Conservation (phyloP, 2,113 vertebrate genomes). For the Macrotis lagotis region DNA sequence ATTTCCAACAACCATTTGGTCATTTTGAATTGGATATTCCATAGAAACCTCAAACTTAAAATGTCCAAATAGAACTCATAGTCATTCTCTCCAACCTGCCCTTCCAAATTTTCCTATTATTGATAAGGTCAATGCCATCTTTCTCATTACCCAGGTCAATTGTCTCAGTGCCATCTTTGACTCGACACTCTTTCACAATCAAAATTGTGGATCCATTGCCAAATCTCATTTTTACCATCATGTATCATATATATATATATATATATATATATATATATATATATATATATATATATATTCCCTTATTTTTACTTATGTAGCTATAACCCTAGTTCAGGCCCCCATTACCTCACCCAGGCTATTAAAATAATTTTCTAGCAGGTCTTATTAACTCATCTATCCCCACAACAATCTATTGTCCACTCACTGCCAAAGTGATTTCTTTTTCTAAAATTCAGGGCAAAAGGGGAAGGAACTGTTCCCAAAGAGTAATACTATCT, state of each 20-base stretch:
- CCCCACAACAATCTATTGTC: not conserved
- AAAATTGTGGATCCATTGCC: too few species aligned
- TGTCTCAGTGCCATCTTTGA: too few species aligned
- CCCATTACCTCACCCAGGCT: not conserved
- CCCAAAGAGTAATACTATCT: not conserved
- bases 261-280: too few species aligned
- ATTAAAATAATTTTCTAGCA: not conserved
- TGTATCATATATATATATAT: too few species aligned
- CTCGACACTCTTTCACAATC: too few species aligned
- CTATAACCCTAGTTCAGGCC: not conserved
- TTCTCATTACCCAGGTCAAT: too few species aligned
- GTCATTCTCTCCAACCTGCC: too few species aligned
- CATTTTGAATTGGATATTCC: not conserved
- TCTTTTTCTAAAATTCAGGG: not conserved
- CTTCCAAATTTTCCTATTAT: too few species aligned
- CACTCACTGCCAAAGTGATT: not conserved
- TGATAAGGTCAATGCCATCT: too few species aligned
- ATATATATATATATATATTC: not conserved
- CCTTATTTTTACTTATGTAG: not conserved
- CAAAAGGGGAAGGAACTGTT: not conserved
- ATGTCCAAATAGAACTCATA: too few species aligned
- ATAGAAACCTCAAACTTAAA: too few species aligned
- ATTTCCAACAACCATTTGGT: not conserved
- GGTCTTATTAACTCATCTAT: not conserved
- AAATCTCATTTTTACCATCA: too few species aligned